Conservation (phyloP, 2,113 vertebrate genomes). For the Mormyrus lacerda region DNA sequence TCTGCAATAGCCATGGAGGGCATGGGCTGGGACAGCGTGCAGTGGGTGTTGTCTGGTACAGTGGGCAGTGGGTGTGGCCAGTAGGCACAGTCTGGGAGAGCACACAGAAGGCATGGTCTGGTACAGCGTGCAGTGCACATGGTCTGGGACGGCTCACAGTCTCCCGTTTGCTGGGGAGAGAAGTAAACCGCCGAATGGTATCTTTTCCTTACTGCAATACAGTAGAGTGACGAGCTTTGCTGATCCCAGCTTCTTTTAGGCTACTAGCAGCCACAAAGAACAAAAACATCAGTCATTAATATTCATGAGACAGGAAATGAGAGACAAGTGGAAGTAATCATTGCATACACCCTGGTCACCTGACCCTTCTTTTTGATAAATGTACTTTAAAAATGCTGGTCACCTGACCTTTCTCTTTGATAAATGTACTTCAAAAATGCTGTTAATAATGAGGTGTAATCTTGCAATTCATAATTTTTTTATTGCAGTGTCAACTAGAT, state of each 20-base stretch:
- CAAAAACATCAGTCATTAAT: neutral
- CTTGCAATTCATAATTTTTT: neutral
- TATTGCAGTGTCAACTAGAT: neutral
- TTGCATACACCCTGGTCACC: neutral
- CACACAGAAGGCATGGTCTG: neutral
- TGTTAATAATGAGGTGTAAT: neutral
- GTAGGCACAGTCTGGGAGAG: no score
- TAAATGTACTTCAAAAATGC: neutral
- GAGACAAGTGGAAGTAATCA: neutral
- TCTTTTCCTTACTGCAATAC: neutral
- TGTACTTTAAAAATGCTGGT: neutral
- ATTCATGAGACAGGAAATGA: neutral
- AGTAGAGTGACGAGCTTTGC: neutral
- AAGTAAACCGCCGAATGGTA: neutral
- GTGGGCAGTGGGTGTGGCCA: no score
- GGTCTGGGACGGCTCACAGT: neutral
- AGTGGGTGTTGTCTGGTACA: no score
- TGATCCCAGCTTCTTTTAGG: neutral
- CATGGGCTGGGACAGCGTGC: no score
- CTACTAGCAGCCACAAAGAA: neutral
- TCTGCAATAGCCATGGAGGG: no score
- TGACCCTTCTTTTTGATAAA: neutral
- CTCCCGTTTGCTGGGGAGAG: neutral
- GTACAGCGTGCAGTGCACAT: neutral
- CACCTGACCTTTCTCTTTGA: neutral